These are phyloP conservation scores for Ranitomeya variabilis DNA, from an alignment of 2,113 vertebrate genomes.

Conservation along the genomic window DNA sequence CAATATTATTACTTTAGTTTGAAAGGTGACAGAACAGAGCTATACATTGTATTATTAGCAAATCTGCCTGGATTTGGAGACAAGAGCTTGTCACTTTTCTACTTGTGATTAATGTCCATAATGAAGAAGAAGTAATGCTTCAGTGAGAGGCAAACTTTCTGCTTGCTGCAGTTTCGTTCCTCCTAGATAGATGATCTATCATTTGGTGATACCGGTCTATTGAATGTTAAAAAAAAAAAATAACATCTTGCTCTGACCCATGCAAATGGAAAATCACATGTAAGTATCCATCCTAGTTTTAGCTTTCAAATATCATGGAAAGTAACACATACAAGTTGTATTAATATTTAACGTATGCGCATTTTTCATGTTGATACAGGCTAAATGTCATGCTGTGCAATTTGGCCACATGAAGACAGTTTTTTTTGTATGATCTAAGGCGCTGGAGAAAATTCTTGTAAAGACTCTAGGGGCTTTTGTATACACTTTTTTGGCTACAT, in stretches of 20 bases:
- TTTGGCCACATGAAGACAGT: neutral
- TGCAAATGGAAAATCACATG: neutral
- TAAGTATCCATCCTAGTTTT: neutral
- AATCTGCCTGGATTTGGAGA: neutral
- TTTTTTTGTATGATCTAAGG: neutral
- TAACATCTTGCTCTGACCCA: neutral
- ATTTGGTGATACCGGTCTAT: neutral
- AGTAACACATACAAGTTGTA: neutral
- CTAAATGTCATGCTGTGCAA: neutral
- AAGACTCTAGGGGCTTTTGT: neutral
- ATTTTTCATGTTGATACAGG: neutral
- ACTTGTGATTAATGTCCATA: constrained; percentile 25
- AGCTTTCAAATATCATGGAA: neutral
- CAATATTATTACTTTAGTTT: constrained; percentile 34
- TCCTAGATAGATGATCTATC: neutral
- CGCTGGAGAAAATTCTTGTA: neutral
- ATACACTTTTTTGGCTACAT: neutral
- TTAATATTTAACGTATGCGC: neutral
- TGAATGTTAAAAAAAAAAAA: neutral
- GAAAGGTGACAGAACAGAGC: neutral
- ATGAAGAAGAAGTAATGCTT: neutral
- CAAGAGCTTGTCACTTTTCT: neutral
- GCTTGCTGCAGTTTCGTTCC: neutral
- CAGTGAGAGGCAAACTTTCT: neutral
- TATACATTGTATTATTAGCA: constrained; percentile 40